phyloP scores from a whole-genome alignment of 2,797 vertebrate genomes.

The Loris lydekkerianus region DNA sequence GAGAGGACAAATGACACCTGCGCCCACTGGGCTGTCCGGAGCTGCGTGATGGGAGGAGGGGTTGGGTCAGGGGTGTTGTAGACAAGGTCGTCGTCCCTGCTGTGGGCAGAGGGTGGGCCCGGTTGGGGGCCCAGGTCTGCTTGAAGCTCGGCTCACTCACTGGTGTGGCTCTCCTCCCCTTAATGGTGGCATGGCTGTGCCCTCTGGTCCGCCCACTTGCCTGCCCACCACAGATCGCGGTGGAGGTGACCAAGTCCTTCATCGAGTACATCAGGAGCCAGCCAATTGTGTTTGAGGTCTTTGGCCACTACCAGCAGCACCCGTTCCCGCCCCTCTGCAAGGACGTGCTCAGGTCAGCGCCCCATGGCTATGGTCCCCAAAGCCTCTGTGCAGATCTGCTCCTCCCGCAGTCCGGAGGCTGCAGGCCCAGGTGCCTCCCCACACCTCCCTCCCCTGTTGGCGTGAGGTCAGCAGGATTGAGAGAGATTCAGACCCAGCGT shows the following conservation, averaged over 20 bases:
- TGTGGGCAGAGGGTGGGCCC: background rate
- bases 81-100: accelerated
- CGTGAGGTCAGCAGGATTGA: background rate
- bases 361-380: background rate
- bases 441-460: background rate
- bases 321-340: conserved; percentile 96
- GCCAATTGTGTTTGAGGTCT: conserved; percentile 98
- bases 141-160: too few species aligned
- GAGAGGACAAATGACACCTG: accelerated
- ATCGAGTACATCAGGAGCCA: conserved; percentile 98
- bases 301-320: conserved; percentile 98
- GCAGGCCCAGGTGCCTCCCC: accelerated
- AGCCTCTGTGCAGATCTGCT: background rate
- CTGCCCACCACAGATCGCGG: conserved; percentile 92
- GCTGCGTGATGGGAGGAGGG: background rate
- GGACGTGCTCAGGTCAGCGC: conserved; percentile 94
- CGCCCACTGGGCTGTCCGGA: accelerated
- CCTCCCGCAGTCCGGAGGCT: background rate
- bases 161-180: accelerated
- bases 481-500: background rate
- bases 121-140: accelerated
- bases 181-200: accelerated
- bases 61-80: too few species aligned
- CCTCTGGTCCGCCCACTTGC: background rate
- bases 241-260: conserved; percentile 98